Conservation (phyloP, 2,797 vertebrate species). For the Epinephelus awoara region DNA sequence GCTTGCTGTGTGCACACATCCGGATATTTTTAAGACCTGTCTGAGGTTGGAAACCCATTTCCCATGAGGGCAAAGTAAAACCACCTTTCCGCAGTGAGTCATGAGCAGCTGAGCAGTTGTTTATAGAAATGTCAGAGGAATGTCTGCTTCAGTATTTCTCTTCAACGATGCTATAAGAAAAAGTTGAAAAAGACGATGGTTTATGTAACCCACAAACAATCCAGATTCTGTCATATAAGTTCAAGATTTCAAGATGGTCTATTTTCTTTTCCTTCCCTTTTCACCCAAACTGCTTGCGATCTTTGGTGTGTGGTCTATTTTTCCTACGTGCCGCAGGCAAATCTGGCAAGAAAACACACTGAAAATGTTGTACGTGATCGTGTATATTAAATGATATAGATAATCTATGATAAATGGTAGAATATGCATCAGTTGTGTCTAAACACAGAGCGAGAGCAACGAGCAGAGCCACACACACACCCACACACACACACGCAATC, state of each 20-base stretch:
- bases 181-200: not conserved
- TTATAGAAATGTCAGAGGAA: not conserved
- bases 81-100: not conserved
- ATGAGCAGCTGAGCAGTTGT: not conserved
- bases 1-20: too few species aligned
- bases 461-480: too few species aligned
- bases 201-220: not conserved
- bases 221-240: not conserved
- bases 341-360: too few species aligned
- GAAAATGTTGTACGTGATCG: too few species aligned
- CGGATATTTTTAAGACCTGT: not conserved
- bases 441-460: too few species aligned
- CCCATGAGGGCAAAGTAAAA: not conserved
- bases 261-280: not conserved
- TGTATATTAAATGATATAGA: too few species aligned
- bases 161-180: not conserved
- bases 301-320: too few species aligned
- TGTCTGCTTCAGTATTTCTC: not conserved
- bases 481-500: too few species aligned
- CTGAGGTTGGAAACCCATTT: not conserved
- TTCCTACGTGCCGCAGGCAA: too few species aligned
- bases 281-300: too few species aligned
- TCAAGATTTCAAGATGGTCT: not conserved
- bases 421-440: too few species aligned
- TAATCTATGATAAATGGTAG: too few species aligned